A percentile compares a stretch with the other conserved stretches of the same genome.
phyloP scores from a whole-genome alignment of 2,113 vertebrate species.

The Aldabrachelys gigantea region DNA sequence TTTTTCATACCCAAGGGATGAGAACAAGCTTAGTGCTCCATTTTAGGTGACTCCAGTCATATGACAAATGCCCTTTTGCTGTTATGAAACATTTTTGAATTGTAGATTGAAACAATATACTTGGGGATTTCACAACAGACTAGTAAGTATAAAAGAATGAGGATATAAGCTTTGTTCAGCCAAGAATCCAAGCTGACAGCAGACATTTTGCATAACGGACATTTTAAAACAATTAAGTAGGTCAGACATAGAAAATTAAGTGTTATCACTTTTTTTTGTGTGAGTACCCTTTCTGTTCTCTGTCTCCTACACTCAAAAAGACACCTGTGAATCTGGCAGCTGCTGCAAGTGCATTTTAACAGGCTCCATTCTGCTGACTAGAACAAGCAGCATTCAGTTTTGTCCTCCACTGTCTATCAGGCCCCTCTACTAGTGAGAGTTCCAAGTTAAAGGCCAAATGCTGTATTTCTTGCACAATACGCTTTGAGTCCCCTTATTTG shows the following conservation, averaged over 20 bases:
- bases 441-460: background rate
- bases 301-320: background rate
- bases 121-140: background rate
- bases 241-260: background rate
- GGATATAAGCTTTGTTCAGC: background rate
- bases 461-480: background rate
- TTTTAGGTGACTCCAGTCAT: conserved; percentile 26
- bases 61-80: background rate
- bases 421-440: background rate
- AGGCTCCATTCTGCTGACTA: background rate
- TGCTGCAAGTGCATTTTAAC: background rate
- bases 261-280: conserved; percentile 22
- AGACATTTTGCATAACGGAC: background rate
- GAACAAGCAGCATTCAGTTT: background rate
- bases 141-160: background rate
- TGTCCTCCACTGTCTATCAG: background rate
- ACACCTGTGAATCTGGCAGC: background rate
- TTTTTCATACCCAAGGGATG: conserved; percentile 2
- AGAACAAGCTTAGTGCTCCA: background rate
- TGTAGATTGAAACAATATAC: background rate
- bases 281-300: background rate
- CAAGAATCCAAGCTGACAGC: background rate
- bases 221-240: conserved; percentile 20
- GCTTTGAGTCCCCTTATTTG: background rate
- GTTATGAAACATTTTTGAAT: conserved; percentile 24